Percentiles rank a stretch among this genome's conserved stretches.
phyloP scores from a whole-genome alignment of 2,888 invertebrate genomes.

The Drosophila lutescens region DNA sequence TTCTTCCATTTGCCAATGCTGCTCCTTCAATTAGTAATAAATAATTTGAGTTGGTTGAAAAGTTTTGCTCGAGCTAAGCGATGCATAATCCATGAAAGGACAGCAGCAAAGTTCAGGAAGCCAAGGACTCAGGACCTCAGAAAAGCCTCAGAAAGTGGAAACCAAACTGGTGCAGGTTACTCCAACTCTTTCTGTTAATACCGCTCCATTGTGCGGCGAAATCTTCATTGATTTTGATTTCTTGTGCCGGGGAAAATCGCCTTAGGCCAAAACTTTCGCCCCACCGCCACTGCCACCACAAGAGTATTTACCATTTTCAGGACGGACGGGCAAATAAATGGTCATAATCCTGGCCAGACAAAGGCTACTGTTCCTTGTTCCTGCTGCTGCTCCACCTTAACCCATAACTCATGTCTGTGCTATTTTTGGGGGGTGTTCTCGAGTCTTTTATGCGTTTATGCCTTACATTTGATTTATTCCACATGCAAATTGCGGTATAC shows the following conservation, averaged over 20 bases:
- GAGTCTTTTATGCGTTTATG: constrained; percentile 62
- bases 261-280: constrained; percentile 63
- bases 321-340: constrained; percentile 74
- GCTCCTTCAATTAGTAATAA: constrained; percentile 54
- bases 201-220: constrained; percentile 48
- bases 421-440: constrained; percentile 23
- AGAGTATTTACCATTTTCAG: constrained; percentile 32
- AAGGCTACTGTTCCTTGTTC: constrained; percentile 45
- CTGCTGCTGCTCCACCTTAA: constrained; percentile 18
- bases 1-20: constrained; percentile 5
- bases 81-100: constrained; percentile 48
- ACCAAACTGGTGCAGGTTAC: constrained; percentile 21
- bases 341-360: constrained; percentile 76
- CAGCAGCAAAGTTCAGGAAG: constrained; percentile 33
- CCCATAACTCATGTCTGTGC: constrained; percentile 47
- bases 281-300: constrained; percentile 3
- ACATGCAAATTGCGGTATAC: constrained; percentile 71
- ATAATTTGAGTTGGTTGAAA: constrained; percentile 50
- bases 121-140: constrained; percentile 19
- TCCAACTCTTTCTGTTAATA: constrained; percentile 9
- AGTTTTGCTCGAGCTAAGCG: constrained; percentile 38
- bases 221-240: constrained; percentile 78
- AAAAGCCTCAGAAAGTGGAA: constrained; percentile 24
- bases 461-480: constrained; percentile 74
- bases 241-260: constrained; percentile 66